Base-by-base conservation (phyloP, 2,113 vertebrate species). In the Fregata magnificens region DNA sequence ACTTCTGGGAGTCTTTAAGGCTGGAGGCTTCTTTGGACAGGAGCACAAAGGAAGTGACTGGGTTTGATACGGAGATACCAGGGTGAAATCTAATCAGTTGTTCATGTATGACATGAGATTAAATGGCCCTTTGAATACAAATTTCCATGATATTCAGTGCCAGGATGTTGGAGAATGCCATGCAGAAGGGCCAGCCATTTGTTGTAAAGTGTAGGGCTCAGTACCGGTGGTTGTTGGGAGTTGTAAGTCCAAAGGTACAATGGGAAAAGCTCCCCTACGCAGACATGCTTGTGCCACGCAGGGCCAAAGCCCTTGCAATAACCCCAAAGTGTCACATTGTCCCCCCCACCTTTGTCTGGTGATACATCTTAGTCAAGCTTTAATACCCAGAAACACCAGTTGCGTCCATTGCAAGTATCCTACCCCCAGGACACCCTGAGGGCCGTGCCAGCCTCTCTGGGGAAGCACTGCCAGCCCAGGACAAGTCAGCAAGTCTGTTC, bases 231-330 rank as follows among this genome's bases (percentile, higher is more conserved):
- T 5, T 17, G 32, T 7, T 44, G 72, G 59, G 42, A 38, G 24
- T 20, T 32, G 17, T 28, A 38, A 58, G 20, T 31, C 10, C 2
- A 2, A 45, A 38, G 55, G 13, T 69, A 13, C 26, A n/a, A 32
- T 9, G 29, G 53, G 66, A 31, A 24, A 34, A 73, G 38, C 13
- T 65, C 38, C 26, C 42, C 44, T 24, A 13, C 28, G 13, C 53
- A 47, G 65, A 12, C 1, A 4, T 2, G 2, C 19, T 24, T 42
- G 61, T 69, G 71, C 65, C 52, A 32, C 0, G 0, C 34, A 38
- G n/a, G 28, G 28, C 47, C 42, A 45, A 32, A 77, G 52, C 29
- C 58, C 42, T 45, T 34, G 29, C 29, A 6, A 6, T 2, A 36
- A 47, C 10, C 25, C 36, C 4, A 0, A 7, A 56, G 42, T 25